phyloP scores from a whole-genome alignment of 2,113 vertebrate species.

The Macroglossus sobrinus region DNA sequence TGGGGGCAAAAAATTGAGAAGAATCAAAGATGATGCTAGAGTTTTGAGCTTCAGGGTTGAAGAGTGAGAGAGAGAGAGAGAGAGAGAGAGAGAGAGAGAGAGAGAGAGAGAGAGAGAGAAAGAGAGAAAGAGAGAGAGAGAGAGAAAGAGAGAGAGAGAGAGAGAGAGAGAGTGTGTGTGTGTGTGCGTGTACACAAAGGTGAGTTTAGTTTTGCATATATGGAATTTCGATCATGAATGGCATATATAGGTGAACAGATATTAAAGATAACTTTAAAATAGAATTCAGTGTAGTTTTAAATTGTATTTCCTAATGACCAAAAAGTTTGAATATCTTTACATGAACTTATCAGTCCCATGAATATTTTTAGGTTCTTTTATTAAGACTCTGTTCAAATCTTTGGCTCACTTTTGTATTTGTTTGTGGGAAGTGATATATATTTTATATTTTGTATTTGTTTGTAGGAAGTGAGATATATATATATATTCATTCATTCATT shows the following conservation, averaged over 20 bases:
- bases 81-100: too few species aligned
- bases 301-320: neutral
- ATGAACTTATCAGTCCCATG: neutral
- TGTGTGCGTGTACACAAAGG: neutral
- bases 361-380: neutral
- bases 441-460: too few species aligned
- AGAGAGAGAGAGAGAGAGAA: too few species aligned
- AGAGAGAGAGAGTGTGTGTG: neutral
- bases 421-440: neutral
- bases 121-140: too few species aligned
- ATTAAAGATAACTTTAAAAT: neutral
- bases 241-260: neutral
- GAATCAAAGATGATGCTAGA: neutral
- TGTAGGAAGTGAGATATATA: too few species aligned
- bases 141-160: too few species aligned
- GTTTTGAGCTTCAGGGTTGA: neutral
- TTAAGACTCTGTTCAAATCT: neutral
- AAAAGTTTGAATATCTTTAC: conserved; percentile 3
- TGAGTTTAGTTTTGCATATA: neutral
- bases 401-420: neutral
- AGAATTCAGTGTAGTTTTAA: neutral
- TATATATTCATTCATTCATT: too few species aligned
- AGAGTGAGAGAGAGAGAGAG: too few species aligned
- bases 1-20: neutral
- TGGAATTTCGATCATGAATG: neutral